Evolutionary conservation across 2,113 vertebrate species (phyloP).

Genomic region (Arizona elegans): DNA sequence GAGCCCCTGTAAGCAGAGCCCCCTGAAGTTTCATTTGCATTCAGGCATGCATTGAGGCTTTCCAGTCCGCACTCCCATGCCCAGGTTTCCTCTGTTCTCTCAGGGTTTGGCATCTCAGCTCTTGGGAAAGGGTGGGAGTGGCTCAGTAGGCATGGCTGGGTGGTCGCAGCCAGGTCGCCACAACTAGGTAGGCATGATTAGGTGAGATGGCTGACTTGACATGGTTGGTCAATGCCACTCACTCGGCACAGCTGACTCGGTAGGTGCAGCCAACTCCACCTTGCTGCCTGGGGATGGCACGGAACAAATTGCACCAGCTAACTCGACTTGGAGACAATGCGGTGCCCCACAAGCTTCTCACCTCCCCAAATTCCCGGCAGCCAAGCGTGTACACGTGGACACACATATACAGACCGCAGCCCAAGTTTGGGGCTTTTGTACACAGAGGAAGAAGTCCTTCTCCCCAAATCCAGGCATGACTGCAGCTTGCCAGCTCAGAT

Average conservation of each 20-base stretch:
- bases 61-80: neutral
- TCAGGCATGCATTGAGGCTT: neutral
- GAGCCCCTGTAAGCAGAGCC: neutral
- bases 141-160: too few relatives aligned
- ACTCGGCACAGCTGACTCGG: too few relatives aligned
- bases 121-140: neutral
- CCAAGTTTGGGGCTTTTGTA: too few relatives aligned
- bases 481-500: too few relatives aligned
- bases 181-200: too few relatives aligned
- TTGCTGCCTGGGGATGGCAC: too few relatives aligned
- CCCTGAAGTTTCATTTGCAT: neutral
- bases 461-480: too few relatives aligned
- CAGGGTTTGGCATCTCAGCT: neutral
- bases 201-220: too few relatives aligned
- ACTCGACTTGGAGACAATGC: neutral
- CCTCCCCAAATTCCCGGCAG: neutral
- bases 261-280: too few relatives aligned
- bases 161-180: too few relatives aligned
- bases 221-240: too few relatives aligned
- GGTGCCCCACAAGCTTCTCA: neutral
- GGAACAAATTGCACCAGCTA: neutral
- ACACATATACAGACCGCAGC: rapidly evolving
- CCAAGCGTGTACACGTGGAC: neutral
- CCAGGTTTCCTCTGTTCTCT: neutral
- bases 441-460: too few relatives aligned